A percentile compares a stretch with the other conserved stretches of the same genome.
Conservation (phyloP, 1,140 invertebrate genomes). For the Drosophila burlai region DNA sequence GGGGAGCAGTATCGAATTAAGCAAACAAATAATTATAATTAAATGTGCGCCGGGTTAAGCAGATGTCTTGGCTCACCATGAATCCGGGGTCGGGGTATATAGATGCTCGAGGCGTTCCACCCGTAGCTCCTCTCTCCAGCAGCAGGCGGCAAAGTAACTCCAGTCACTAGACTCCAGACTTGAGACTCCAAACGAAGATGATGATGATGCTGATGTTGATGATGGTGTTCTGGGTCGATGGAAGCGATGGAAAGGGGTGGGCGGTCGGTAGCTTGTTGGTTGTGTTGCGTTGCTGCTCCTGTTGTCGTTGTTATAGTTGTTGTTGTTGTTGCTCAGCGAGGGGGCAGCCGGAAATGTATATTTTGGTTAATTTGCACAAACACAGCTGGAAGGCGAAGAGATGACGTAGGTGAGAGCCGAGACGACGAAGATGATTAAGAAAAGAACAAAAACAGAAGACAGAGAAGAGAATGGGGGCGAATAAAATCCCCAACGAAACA, state of each 20-base stretch:
- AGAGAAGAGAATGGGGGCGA: constrained; percentile 10
- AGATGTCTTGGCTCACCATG: constrained; percentile 76
- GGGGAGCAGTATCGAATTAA: constrained; percentile 52
- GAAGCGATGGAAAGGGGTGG: constrained; percentile 23
- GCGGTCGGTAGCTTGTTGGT: constrained; percentile 16
- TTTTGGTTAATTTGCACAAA: constrained; percentile 83
- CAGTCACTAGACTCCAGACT: constrained; percentile 37
- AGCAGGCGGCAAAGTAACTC: constrained; percentile 44
- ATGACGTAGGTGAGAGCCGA: constrained; percentile 70
- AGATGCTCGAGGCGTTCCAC: constrained; percentile 57
- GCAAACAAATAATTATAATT: constrained; percentile 82
- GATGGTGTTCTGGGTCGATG: constrained; percentile 45
- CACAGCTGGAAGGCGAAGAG: constrained; percentile 81
- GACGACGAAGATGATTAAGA: constrained; percentile 49
- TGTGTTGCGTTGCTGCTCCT: constrained; percentile 25
- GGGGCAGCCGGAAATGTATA: constrained; percentile 77
- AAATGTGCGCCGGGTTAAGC: constrained; percentile 69
- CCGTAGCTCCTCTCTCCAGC: constrained; percentile 48
- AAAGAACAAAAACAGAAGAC: constrained; percentile 41
- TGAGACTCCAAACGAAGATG: constrained; percentile 29
- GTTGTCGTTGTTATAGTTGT: constrained; percentile 30
- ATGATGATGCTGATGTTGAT: constrained; percentile 27
- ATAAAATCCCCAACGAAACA: background rate
- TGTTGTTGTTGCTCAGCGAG: constrained; percentile 42
- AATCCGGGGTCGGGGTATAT: constrained; percentile 68